A percentile compares a stretch with the other conserved stretches of the same genome.
Evolutionary conservation across 2,797 vertebrate genomes (phyloP).

Genomic region (Characodon lateralis): DNA sequence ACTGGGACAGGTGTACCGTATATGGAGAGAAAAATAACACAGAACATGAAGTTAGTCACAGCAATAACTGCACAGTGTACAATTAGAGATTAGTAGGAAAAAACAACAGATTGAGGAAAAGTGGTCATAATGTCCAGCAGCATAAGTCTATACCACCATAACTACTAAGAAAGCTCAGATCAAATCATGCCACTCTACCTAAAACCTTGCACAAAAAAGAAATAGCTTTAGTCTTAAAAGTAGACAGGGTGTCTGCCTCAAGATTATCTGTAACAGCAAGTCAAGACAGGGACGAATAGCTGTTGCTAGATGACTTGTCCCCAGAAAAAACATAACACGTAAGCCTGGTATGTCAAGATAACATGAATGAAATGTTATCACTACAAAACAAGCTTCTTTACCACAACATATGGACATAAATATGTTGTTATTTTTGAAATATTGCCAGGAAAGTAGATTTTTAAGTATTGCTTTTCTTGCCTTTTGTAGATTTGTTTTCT

Average conservation of each 20-base stretch:
- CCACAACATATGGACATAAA: neutral
- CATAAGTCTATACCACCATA: neutral
- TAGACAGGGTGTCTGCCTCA: neutral
- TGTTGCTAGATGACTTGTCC: neutral
- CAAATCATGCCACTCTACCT: neutral
- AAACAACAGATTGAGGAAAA: neutral
- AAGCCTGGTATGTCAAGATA: neutral
- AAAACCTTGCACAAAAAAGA: neutral
- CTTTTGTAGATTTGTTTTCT: conserved; percentile 51
- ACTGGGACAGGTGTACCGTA: neutral
- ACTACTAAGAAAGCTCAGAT: neutral
- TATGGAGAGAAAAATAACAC: neutral
- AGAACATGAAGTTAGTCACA: neutral
- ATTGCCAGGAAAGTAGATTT: conserved; percentile 17
- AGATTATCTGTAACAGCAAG: neutral
- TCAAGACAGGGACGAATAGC: neutral
- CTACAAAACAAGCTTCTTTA: neutral
- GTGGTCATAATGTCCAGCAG: neutral
- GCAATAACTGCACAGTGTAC: neutral
- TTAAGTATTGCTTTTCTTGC: conserved; percentile 16
- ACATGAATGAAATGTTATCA: neutral
- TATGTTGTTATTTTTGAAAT: conserved; percentile 9
- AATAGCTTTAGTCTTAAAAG: neutral
- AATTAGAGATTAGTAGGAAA: neutral
- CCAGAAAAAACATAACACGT: neutral